Evolutionary conservation across 2,888 invertebrate genomes (phyloP).

Genomic region (Xiphydria camelus): DNA sequence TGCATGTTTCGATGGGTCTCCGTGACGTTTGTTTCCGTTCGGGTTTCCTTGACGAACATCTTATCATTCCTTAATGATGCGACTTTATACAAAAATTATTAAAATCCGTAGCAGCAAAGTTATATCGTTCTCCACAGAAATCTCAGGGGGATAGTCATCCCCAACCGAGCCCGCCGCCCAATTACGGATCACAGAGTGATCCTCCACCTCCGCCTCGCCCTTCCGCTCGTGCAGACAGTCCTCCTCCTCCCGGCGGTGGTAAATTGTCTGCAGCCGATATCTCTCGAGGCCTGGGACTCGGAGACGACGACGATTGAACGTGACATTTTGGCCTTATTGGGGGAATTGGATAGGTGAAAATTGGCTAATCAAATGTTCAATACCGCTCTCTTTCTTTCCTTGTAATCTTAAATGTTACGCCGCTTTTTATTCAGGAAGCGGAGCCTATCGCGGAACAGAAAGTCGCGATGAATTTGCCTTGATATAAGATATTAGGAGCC

Average conservation of each 20-base stretch:
- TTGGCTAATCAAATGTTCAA: too few species aligned
- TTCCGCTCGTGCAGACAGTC: slow-evolving; percentile 27
- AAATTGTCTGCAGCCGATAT: slow-evolving; percentile 52
- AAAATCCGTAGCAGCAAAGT: not conserved
- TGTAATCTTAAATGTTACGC: too few species aligned
- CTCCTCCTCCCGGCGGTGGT: slow-evolving; percentile 34
- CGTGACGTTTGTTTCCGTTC: not conserved
- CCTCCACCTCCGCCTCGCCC: slow-evolving; percentile 22
- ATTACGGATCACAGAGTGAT: slow-evolving; percentile 17
- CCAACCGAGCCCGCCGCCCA: slow-evolving; percentile 26
- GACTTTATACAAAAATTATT: too few species aligned
- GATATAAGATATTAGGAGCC: too few species aligned
- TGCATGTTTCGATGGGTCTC: too few species aligned
- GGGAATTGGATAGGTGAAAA: too few species aligned
- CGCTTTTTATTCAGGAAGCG: too few species aligned
- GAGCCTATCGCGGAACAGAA: too few species aligned
- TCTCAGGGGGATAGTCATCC: slow-evolving; percentile 29
- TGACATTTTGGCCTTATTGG: too few species aligned
- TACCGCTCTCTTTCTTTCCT: too few species aligned
- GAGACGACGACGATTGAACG: slow-evolving; percentile 33
- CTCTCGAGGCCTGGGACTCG: slow-evolving; percentile 51
- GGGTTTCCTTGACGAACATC: not conserved
- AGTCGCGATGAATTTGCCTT: too few species aligned
- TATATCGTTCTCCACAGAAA: slow-evolving; percentile 26
- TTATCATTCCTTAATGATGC: too few species aligned